These are phyloP conservation scores for Corvus moneduloides DNA, from an alignment of 2,113 vertebrate genomes.

Conservation along the genomic window DNA sequence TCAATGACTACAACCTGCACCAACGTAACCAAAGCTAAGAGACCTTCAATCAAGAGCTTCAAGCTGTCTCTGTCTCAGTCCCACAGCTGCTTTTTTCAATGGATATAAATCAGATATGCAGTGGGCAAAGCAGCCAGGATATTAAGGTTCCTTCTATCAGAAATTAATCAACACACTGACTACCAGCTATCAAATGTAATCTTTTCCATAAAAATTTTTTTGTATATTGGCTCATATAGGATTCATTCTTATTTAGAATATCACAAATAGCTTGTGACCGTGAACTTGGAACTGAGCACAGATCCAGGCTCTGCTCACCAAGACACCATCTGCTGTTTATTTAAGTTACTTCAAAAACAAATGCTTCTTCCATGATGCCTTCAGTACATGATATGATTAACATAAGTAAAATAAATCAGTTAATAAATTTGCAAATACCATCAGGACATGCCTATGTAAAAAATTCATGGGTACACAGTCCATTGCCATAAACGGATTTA, in stretches of 20 bases:
- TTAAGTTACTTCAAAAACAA: slow-evolving; percentile 5
- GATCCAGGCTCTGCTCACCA: background rate
- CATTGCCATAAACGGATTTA: background rate
- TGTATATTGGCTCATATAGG: background rate
- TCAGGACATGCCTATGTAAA: background rate
- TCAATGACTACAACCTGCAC: background rate
- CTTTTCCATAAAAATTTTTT: background rate
- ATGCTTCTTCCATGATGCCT: background rate
- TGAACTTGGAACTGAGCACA: background rate
- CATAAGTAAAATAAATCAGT: background rate
- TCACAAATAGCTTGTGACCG: background rate
- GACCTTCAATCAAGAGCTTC: background rate
- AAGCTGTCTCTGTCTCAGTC: background rate
- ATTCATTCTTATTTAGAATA: background rate
- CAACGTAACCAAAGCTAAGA: background rate
- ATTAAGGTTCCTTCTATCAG: background rate
- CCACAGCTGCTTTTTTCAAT: background rate
- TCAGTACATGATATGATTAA: background rate
- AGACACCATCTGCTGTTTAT: slow-evolving; percentile 20
- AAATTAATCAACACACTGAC: background rate
- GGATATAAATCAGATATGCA: background rate
- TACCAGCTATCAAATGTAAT: background rate
- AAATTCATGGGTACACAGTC: background rate
- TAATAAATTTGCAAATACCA: background rate
- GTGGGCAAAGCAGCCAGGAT: background rate